Conservation (phyloP, 2,797 vertebrate genomes). For the Chelon auratus region DNA sequence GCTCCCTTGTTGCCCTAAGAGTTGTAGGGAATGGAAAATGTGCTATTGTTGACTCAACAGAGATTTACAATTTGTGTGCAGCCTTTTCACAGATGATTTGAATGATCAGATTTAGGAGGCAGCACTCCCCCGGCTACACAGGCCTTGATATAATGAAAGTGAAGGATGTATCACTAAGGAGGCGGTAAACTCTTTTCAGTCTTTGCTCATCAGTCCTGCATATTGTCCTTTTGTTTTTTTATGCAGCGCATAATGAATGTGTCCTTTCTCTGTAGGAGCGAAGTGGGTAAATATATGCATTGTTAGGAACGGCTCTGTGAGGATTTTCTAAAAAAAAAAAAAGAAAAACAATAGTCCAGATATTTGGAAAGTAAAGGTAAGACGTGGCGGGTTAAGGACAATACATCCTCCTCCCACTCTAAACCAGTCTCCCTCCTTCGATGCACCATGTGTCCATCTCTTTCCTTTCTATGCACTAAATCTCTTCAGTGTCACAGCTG, state of each 20-base stretch:
- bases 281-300: constrained; percentile 24
- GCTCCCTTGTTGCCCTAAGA: background rate
- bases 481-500: constrained; percentile 67
- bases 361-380: constrained; percentile 28
- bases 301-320: constrained; percentile 7
- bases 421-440: constrained; percentile 62
- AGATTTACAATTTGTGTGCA: background rate
- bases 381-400: constrained; percentile 46
- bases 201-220: constrained; percentile 5
- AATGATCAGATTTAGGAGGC: background rate
- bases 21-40: background rate
- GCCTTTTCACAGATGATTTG: background rate
- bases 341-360: constrained; percentile 4
- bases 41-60: background rate
- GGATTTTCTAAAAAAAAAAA: constrained; percentile 22
- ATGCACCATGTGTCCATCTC: constrained; percentile 74
- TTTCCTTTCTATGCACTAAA: constrained; percentile 69
- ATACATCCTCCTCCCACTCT: constrained; percentile 48
- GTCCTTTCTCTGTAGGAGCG: constrained; percentile 19
- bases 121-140: background rate
- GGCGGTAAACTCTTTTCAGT: constrained; percentile 1
- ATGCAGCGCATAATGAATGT: constrained; percentile 1
- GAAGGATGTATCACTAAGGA: constrained; percentile 12
- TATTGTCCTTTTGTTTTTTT: constrained; percentile 24
- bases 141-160: background rate